These are phyloP conservation scores for Bombus superbus DNA, from an alignment of 1,140 invertebrate species.

Conservation along the genomic window DNA sequence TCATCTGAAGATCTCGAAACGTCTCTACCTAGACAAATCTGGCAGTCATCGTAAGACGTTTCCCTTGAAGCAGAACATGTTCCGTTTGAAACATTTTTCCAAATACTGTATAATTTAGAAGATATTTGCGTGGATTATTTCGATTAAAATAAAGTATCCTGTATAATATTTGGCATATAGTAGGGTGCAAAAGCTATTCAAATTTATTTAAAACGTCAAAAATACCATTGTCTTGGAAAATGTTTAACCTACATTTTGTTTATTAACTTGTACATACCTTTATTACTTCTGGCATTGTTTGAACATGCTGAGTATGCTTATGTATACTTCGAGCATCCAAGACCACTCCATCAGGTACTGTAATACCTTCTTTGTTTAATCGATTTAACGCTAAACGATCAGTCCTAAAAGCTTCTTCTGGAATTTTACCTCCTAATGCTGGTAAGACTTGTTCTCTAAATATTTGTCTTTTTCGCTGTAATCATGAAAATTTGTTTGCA, in stretches of 20 bases:
- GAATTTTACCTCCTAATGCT: slow-evolving; percentile 86
- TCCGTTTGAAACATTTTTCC: too few relatives aligned
- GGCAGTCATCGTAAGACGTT: too few relatives aligned
- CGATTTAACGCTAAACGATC: slow-evolving; percentile 86
- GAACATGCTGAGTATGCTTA: slow-evolving; percentile 73
- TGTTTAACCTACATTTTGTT: not conserved
- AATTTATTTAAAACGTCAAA: too few relatives aligned
- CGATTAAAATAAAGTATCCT: too few relatives aligned
- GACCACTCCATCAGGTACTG: slow-evolving; percentile 85
- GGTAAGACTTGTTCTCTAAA: slow-evolving; percentile 86
- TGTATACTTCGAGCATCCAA: slow-evolving; percentile 80
- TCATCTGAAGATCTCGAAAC: too few relatives aligned
- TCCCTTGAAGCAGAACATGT: too few relatives aligned
- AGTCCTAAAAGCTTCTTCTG: slow-evolving; percentile 85
- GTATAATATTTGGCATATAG: not conserved
- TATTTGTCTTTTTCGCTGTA: slow-evolving; percentile 85
- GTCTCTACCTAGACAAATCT: too few relatives aligned
- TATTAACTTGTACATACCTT: slow-evolving; percentile 68
- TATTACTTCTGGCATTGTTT: slow-evolving; percentile 72
- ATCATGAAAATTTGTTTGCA: not conserved
- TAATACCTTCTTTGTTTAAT: slow-evolving; percentile 86
- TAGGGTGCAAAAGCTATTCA: not conserved
- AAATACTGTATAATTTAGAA: too few relatives aligned
- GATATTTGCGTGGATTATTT: too few relatives aligned
- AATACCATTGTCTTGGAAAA: not conserved